phyloP scores from a whole-genome alignment of 2,113 vertebrate species.

The Emberiza fucata region DNA sequence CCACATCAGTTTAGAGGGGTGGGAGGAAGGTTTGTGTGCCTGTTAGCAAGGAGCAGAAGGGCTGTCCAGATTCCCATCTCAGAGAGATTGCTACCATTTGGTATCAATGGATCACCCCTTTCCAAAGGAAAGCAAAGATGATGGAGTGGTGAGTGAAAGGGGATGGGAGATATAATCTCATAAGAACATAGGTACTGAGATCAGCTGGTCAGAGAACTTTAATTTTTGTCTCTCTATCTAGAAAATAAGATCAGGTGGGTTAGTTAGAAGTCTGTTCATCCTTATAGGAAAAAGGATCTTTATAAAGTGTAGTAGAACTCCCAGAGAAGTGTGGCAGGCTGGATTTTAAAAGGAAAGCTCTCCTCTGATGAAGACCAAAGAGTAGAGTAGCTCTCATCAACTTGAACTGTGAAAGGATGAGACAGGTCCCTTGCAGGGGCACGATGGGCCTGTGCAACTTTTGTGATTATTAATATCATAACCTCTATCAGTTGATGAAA shows the following conservation, averaged over 20 bases:
- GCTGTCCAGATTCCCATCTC: neutral
- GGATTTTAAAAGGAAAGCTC: neutral
- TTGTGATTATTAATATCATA: neutral
- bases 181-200: neutral
- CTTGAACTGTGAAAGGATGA: neutral
- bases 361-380: neutral
- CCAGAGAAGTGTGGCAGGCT: neutral
- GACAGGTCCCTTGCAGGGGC: neutral
- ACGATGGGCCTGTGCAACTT: neutral
- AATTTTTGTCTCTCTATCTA: neutral
- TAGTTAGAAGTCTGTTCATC: neutral
- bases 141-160: neutral
- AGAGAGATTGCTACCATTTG: neutral
- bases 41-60: constrained; percentile 34
- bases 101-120: neutral
- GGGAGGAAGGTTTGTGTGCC: constrained; percentile 9
- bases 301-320: neutral
- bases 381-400: neutral
- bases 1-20: neutral
- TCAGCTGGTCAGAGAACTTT: neutral
- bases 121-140: neutral
- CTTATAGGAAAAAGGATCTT: neutral
- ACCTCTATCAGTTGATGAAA: neutral
- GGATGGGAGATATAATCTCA: neutral
- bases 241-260: neutral